Evolutionary conservation across 2,797 vertebrate species (phyloP), one percentile per base, ranked within the genome.

Genomic region (Smutsia gigantea): DNA sequence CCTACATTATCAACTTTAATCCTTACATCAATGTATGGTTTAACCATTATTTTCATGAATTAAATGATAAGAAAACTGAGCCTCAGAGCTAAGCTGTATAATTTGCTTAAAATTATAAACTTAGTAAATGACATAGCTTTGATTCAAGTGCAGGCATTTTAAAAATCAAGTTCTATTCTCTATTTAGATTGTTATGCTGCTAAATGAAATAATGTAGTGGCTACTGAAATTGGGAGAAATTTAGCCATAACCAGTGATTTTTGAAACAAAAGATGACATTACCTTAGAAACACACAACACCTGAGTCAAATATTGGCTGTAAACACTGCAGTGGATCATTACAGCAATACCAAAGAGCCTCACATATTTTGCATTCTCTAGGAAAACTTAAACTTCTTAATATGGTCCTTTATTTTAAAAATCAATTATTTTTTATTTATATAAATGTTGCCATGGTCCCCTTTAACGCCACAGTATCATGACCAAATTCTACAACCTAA

Each of bases 21-120:
- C 1, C 1, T 90, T 34, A 55, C 10, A 84, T 57, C 23, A 57
- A 49, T 13, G 72, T 61, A 17, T 4, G 9, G 11, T 42, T 63
- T 88, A 95, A 53, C 7, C 39, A 69, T 64, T 81, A 59, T 57
- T 88, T 78, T 53, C 29, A 82, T 14, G 78, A 95, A 86, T 89
- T 78, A 66, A 61, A 31, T 23, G 11, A 64, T 19, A 74, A 90
- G 29, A 68, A 86, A 93, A 71, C 1, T 0, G 4, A 81, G 12
- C 69, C 49, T 25, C 4, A 15, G 13, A 49, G 25, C 53, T 72
- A 92, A 75, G 18, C 19, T 49, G 17, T 59, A 4, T 27, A 71
- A 74, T 1, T 71, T 96, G 2, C 8, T 72, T 93, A 88, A 78
- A 12, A 23, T 57, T 83, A 51, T 14, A 49, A 85, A 83, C 4